Conservation (phyloP, 1,140 invertebrate species). For the Diorhabda elongata region DNA sequence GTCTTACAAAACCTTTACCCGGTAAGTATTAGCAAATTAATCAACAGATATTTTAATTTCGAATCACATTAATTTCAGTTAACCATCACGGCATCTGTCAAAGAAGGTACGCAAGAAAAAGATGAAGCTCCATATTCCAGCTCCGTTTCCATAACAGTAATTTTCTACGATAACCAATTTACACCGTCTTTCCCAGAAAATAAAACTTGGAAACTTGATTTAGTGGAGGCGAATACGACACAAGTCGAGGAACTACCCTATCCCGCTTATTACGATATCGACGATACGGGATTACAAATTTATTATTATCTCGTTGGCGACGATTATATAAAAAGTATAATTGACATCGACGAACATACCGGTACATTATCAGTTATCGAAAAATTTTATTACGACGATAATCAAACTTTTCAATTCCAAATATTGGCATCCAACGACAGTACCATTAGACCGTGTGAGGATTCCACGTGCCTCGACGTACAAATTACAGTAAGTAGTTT, state of each 20-base stretch:
- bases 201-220: neutral
- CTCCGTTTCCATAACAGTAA: constrained; percentile 11
- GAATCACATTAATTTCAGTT: constrained; percentile 5
- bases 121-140: constrained; percentile 11
- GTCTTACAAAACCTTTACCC: constrained; percentile 10
- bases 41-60: no score
- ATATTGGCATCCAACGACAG: constrained; percentile 48
- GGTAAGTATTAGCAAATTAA: constrained; percentile 13
- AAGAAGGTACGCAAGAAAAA: neutral
- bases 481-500: constrained; percentile 22
- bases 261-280: neutral
- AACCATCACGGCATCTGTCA: constrained; percentile 8
- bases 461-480: constrained; percentile 11
- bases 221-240: constrained; percentile 14
- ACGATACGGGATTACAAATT: neutral
- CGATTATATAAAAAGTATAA: constrained; percentile 9
- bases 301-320: constrained; percentile 23
- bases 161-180: constrained; percentile 10
- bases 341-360: constrained; percentile 15
- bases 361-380: constrained; percentile 18
- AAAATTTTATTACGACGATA: constrained; percentile 45
- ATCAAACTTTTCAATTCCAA: constrained; percentile 38
- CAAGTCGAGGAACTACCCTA: neutral
- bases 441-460: neutral
- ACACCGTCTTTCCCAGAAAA: constrained; percentile 13